Percentiles rank a stretch among this genome's conserved stretches.
Conservation (phyloP, 1,140 invertebrate genomes). For the Drusus annulatus region DNA sequence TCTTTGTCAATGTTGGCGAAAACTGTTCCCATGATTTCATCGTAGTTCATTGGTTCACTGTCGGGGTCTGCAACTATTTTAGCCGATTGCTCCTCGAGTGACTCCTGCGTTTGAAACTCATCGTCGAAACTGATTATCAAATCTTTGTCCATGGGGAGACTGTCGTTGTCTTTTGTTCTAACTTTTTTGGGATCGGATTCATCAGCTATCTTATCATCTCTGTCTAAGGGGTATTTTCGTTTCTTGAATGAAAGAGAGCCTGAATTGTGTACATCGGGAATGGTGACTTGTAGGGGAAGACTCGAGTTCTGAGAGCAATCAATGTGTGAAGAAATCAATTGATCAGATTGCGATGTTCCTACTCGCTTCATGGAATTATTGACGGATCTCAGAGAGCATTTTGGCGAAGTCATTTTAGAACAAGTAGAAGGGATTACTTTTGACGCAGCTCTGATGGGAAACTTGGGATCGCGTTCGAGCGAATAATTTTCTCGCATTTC, state of each 20-base stretch:
- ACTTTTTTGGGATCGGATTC: background rate
- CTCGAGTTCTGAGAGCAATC: background rate
- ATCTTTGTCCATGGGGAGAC: conserved; percentile 2
- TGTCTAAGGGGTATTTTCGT: background rate
- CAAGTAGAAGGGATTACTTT: background rate
- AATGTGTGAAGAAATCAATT: background rate
- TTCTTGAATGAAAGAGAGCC: background rate
- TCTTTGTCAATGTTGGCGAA: conserved; percentile 34
- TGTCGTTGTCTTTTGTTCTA: background rate
- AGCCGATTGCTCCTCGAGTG: background rate
- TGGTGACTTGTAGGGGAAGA: conserved; percentile 8
- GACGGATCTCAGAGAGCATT: background rate
- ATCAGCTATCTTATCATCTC: background rate
- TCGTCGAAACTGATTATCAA: background rate
- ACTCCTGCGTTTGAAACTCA: conserved; percentile 23
- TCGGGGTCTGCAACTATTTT: background rate
- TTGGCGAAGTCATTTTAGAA: background rate
- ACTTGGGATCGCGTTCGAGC: background rate
- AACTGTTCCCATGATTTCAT: conserved; percentile 31
- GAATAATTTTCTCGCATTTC: conserved; percentile 15
- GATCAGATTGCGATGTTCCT: background rate
- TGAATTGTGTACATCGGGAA: conserved; percentile 1
- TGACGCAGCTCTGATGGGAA: background rate
- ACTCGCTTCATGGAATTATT: background rate
- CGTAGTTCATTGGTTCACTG: conserved; percentile 34